Evolutionary conservation across 2,888 invertebrate species (phyloP).

Genomic region (Calameuta pallipes): DNA sequence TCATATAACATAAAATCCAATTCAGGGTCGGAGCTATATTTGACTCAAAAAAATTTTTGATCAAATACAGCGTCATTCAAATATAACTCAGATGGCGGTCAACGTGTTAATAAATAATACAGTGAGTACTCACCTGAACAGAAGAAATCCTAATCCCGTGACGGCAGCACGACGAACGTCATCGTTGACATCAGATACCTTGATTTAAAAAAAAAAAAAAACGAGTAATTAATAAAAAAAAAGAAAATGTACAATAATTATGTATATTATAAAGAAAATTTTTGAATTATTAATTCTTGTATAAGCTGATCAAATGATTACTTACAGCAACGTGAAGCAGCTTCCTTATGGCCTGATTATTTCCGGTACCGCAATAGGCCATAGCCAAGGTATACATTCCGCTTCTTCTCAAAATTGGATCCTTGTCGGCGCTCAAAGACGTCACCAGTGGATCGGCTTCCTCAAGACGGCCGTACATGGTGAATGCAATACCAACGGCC

Average conservation of each 20-base stretch:
- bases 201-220: slow-evolving; percentile 35
- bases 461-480: slow-evolving; percentile 96
- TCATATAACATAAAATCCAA: too few relatives aligned
- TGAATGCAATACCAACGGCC: slow-evolving; percentile 95
- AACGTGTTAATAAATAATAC: slow-evolving; percentile 1
- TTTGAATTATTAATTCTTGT: not conserved
- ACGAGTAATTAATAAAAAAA: slow-evolving; percentile 4
- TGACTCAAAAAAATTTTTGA: too few relatives aligned
- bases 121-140: slow-evolving; percentile 79
- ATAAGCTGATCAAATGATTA: slow-evolving; percentile 28
- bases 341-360: slow-evolving; percentile 94
- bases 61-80: not conserved
- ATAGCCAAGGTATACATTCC: slow-evolving; percentile 99
- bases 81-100: not conserved
- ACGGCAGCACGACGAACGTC: slow-evolving; percentile 98
- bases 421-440: slow-evolving; percentile 91
- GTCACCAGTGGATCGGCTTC: slow-evolving; percentile 95
- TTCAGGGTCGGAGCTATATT: too few relatives aligned
- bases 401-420: slow-evolving; percentile 92
- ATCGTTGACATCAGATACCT: slow-evolving; percentile 96
- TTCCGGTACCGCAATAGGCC: slow-evolving; percentile 98
- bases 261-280: not conserved
- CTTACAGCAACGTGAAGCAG: slow-evolving; percentile 94
- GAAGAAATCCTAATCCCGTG: slow-evolving; percentile 96
- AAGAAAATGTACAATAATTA: not conserved